Evolutionary conservation across 2,113 vertebrate genomes (phyloP).

Genomic region (Tupaia tana): DNA sequence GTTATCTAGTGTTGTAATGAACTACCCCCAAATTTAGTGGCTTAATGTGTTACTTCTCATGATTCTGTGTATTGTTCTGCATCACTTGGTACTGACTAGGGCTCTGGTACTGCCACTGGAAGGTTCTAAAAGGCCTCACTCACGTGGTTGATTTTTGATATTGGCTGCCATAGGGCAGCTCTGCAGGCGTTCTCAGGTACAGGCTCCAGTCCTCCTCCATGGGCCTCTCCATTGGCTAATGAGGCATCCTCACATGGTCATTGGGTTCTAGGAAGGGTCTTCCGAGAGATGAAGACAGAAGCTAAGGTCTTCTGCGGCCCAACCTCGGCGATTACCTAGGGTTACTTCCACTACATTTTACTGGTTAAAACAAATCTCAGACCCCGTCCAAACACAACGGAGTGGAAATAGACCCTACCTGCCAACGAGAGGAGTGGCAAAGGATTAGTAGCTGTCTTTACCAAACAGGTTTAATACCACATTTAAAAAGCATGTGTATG

Average conservation of each 20-base stretch:
- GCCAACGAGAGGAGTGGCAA: not conserved
- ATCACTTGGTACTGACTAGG: not conserved
- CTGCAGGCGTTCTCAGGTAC: not conserved
- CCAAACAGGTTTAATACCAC: not conserved
- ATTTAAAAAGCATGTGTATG: not conserved
- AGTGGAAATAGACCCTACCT: not conserved
- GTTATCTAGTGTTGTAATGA: not conserved
- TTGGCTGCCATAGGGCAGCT: no score
- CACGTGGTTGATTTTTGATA: not conserved
- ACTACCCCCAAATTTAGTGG: not conserved
- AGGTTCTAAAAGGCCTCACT: not conserved
- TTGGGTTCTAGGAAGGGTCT: not conserved
- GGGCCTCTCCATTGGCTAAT: not conserved
- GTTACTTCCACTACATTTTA: not conserved
- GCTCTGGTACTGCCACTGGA: not conserved
- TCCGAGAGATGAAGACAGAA: not conserved
- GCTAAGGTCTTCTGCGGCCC: not conserved
- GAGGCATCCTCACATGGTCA: not conserved
- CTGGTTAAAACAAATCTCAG: not conserved
- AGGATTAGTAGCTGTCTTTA: not conserved
- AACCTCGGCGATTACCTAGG: not conserved
- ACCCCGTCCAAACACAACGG: not conserved
- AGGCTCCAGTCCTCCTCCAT: not conserved
- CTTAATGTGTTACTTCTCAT: not conserved
- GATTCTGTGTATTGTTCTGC: not conserved